Evolutionary conservation across 2,113 vertebrate genomes (phyloP).

Genomic region (Osmerus eperlanus): DNA sequence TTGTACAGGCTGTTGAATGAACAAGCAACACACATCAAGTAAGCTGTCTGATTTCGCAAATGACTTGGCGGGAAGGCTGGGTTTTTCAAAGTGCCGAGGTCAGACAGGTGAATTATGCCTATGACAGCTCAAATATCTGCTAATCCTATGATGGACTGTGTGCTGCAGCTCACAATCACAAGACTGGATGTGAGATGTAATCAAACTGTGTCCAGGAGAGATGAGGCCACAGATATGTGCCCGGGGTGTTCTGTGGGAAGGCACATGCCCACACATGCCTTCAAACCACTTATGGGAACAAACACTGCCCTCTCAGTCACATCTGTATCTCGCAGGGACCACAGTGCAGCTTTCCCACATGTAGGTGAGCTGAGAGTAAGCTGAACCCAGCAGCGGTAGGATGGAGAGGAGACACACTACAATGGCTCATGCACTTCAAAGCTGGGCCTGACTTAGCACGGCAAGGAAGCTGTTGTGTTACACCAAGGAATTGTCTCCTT

Average conservation of each 20-base stretch:
- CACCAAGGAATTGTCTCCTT: constrained; percentile 66
- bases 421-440: constrained; percentile 57
- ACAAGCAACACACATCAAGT: too few species aligned
- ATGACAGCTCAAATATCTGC: not conserved
- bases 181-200: constrained; percentile 3
- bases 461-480: constrained; percentile 58
- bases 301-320: constrained; percentile 30
- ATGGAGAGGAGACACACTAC: constrained; percentile 58
- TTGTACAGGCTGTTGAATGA: not conserved
- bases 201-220: not conserved
- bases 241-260: constrained; percentile 7
- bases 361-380: constrained; percentile 44
- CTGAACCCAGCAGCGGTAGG: constrained; percentile 10
- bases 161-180: not conserved
- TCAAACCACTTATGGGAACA: constrained; percentile 40
- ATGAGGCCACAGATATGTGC: not conserved
- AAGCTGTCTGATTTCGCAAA: too few species aligned
- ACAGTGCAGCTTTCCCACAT: constrained; percentile 56
- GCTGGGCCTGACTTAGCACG: constrained; percentile 51
- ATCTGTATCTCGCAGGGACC: constrained; percentile 41
- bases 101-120: too few species aligned
- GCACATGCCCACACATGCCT: constrained; percentile 40
- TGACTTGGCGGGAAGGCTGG: too few species aligned
- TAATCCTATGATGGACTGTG: not conserved
- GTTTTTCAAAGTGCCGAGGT: too few species aligned